Percentiles rank a stretch among this genome's conserved stretches.
Conservation (phyloP, 2,888 invertebrate species). For the Ferrisia virgata region DNA sequence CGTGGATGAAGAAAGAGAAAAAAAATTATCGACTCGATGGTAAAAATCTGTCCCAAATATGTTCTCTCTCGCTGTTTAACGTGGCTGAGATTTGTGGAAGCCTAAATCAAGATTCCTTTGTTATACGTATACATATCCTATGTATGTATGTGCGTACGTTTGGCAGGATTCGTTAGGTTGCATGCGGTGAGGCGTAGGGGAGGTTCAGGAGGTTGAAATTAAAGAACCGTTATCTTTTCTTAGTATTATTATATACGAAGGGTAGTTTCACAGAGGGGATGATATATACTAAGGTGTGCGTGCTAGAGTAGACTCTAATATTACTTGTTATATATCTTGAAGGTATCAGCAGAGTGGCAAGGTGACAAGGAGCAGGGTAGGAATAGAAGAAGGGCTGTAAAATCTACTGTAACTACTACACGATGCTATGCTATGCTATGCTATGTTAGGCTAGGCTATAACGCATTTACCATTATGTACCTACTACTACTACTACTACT, state of each 20-base stretch:
- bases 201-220: slow-evolving; percentile 32
- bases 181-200: not conserved
- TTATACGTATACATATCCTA: no score
- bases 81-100: slow-evolving; percentile 15
- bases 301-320: slow-evolving; percentile 12
- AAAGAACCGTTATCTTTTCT: slow-evolving; percentile 39
- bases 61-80: slow-evolving; percentile 17
- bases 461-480: not conserved
- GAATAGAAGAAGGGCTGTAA: not conserved
- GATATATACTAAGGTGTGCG: slow-evolving; percentile 29
- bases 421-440: not conserved
- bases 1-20: not conserved
- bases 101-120: slow-evolving; percentile 26
- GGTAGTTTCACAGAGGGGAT: slow-evolving; percentile 40
- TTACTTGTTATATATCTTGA: slow-evolving; percentile 28
- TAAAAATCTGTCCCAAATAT: slow-evolving; percentile 8
- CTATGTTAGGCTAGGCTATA: no score
- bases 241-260: slow-evolving; percentile 29
- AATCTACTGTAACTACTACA: not conserved
- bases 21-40: not conserved
- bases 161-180: slow-evolving; percentile 5
- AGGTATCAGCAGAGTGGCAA: not conserved
- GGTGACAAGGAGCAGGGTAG: not conserved
- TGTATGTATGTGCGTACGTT: no score
- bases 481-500: not conserved